Evolutionary conservation across 2,888 invertebrate species (phyloP), one percentile per base, ranked within the genome.

Genomic region (Lepidocyrtoides sp.): DNA sequence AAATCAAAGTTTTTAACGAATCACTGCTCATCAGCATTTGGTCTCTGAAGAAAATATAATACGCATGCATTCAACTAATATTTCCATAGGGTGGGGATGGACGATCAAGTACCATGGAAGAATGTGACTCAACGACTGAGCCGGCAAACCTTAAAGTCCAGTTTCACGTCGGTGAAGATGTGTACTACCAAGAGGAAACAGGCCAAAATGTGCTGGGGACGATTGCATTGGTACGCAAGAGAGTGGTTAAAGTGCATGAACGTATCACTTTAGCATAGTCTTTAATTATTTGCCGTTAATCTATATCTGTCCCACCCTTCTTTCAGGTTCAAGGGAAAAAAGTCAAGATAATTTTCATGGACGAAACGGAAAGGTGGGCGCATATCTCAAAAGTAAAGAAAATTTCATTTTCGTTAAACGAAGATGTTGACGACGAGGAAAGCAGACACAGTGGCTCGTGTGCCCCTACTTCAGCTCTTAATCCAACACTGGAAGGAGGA

Each of bases 91-190:
- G 75, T 41, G 84, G 77, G 4, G 75, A 82, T 48, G 89, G 82
- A 44, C 72, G 83, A 60, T 26, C 10, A 20, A 91, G 88, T 79
- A 92, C 92, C 1, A 86, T 60, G 10, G 91, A 89, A n/a, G 91
- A 91, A 60, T 92, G 93, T 20, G 93, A 93, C 63, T 93, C 94
- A 8, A 94, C 93, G 1, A 93, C 93, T 8, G 93, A 93, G 57
- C 92, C 93, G n/a, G 69, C 81, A 23, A 87, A 84, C 1, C 63
- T 23, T 41, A 91, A 91, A 17, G 51, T 63, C 10, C 91, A 92
- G 26, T 93, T 93, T 69, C 91, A 92, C 57, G 87, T 92, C 32
- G 94, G 94, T 4, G 94, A 94, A 14, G 94, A 94, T 87, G 94
- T 94, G 0, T 93, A 91, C 44, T 94, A 81, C 85, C 91, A 91